Percentiles rank a stretch among this genome's conserved stretches.
phyloP scores from a whole-genome alignment of 2,888 invertebrate genomes.

The Lasioglossum vierecki region DNA sequence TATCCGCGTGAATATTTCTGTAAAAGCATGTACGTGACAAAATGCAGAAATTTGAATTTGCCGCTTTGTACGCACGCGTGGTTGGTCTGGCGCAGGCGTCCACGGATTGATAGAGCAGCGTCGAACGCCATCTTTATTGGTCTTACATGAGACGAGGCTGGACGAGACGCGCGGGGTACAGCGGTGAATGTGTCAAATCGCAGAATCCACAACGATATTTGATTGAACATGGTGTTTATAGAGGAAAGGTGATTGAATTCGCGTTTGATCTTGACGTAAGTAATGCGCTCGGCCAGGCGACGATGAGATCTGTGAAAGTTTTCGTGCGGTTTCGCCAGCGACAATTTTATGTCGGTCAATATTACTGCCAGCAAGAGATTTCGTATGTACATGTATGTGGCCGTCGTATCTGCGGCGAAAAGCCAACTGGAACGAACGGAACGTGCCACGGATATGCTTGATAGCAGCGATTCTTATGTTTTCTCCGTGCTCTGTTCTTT shows the following conservation, averaged over 20 bases:
- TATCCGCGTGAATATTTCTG: not conserved
- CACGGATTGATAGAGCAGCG: conserved; percentile 16
- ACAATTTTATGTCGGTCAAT: conserved; percentile 44
- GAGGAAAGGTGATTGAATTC: conserved; percentile 61
- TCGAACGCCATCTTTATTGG: conserved; percentile 63
- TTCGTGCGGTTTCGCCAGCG: not conserved
- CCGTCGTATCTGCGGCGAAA: conserved; percentile 26
- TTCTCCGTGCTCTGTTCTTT: not conserved
- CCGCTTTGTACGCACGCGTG: conserved; percentile 37
- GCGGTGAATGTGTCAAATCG: conserved; percentile 62
- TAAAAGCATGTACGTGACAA: conserved; percentile 62
- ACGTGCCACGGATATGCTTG: conserved; percentile 13
- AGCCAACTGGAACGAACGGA: not conserved
- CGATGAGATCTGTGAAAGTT: not conserved
- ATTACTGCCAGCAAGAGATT: conserved; percentile 47
- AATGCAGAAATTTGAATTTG: conserved; percentile 43
- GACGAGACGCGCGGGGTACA: conserved; percentile 57
- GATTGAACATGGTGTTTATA: conserved; percentile 63
- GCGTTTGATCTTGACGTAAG: conserved; percentile 45
- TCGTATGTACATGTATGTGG: not conserved
- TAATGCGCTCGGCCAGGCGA: not conserved
- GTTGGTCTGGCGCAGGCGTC: conserved; percentile 37
- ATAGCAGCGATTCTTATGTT: not conserved
- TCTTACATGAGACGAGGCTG: conserved; percentile 36
- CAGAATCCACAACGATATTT: conserved; percentile 38